These are phyloP conservation scores for Bos indicus DNA, from an alignment of 2,113 vertebrate genomes.

Conservation along the genomic window DNA sequence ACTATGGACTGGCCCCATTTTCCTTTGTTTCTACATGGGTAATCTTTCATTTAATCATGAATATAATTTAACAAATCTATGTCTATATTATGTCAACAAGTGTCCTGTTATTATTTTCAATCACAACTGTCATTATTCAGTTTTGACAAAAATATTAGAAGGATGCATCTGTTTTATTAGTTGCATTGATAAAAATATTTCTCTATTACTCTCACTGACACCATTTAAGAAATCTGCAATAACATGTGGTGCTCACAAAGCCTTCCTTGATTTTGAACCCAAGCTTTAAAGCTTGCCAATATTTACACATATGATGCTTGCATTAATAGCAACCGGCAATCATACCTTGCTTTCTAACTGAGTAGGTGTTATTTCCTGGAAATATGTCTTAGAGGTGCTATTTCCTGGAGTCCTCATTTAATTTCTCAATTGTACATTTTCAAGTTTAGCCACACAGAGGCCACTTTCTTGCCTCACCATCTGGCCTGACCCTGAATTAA, in stretches of 20 bases:
- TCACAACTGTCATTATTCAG: neutral
- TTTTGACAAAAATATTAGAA: conserved; percentile 3
- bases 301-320: neutral
- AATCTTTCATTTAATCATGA: neutral
- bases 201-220: neutral
- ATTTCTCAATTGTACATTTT: conserved; percentile 33
- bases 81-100: neutral
- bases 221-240: neutral
- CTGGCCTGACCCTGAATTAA: conserved; percentile 15
- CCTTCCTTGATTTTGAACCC: neutral
- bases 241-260: neutral
- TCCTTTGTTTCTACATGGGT: neutral
- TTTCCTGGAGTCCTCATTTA: conserved; percentile 40
- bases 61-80: neutral
- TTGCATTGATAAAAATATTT: neutral
- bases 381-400: neutral
- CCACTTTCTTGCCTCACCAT: neutral
- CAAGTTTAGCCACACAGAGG: conserved; percentile 1
- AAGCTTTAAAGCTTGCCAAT: neutral
- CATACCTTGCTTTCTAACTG: neutral
- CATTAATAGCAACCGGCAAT: neutral
- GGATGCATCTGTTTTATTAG: neutral
- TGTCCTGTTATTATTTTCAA: neutral
- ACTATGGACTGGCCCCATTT: neutral
- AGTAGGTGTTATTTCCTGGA: conserved; percentile 33